Conservation (phyloP, 2,797 vertebrate species). For the Myotis pilosus region DNA sequence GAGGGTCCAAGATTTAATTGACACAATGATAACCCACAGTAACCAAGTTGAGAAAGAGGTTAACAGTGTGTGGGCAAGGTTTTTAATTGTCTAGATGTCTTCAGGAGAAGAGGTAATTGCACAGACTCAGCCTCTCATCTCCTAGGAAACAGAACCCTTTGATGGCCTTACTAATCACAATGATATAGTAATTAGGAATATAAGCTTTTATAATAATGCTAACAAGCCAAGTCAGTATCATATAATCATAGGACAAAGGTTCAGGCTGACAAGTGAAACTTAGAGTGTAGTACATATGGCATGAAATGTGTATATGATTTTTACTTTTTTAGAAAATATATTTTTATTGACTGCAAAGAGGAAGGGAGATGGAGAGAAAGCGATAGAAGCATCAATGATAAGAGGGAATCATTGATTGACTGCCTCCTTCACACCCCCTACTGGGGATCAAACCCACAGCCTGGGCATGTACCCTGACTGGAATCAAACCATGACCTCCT, state of each 20-base stretch:
- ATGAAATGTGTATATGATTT: background rate
- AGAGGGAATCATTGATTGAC: no score
- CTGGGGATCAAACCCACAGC: no score
- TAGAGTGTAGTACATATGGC: background rate
- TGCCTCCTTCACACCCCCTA: no score
- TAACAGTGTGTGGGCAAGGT: background rate
- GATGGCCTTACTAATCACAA: slow-evolving; percentile 41
- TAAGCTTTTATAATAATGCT: slow-evolving; percentile 48
- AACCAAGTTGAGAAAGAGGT: slow-evolving; percentile 1
- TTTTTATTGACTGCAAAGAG: no score
- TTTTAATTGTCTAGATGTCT: slow-evolving; percentile 38
- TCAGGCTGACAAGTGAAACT: slow-evolving; percentile 33
- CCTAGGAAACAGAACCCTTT: slow-evolving; percentile 44
- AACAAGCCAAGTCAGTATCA: background rate
- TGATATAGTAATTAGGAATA: slow-evolving; percentile 53
- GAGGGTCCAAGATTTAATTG: slow-evolving; percentile 6
- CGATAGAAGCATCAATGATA: no score
- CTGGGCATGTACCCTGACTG: no score
- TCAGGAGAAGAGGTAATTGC: slow-evolving; percentile 40
- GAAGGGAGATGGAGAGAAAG: no score
- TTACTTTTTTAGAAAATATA: background rate
- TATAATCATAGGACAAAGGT: background rate
- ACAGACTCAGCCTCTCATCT: slow-evolving; percentile 36
- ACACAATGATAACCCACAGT: background rate
- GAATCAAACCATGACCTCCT: no score